A percentile compares a stretch with the other conserved stretches of the same genome.
These are phyloP conservation scores for Amblyornis subalaris DNA, from an alignment of 2,113 vertebrate species.

Conservation along the genomic window DNA sequence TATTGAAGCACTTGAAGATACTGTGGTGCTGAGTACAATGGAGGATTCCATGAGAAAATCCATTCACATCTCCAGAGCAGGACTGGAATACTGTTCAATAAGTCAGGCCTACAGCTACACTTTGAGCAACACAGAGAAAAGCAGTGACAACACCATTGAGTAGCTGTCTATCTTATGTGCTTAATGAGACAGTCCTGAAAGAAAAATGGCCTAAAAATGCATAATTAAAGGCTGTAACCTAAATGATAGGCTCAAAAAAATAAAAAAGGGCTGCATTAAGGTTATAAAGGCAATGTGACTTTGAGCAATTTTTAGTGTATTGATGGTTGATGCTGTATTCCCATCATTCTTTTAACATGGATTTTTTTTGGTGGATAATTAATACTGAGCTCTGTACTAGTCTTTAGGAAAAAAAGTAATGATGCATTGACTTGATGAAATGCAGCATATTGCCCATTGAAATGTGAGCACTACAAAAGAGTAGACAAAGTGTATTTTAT, in stretches of 20 bases:
- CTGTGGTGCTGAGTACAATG: neutral
- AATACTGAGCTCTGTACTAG: neutral
- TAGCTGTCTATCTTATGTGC: neutral
- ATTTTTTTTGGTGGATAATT: neutral
- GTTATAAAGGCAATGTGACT: neutral
- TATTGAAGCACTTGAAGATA: neutral
- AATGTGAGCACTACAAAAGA: neutral
- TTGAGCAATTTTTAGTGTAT: neutral
- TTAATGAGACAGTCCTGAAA: neutral
- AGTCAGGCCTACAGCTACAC: neutral
- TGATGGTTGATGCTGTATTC: neutral
- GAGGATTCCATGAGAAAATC: neutral
- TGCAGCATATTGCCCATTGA: neutral
- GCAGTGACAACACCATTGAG: neutral
- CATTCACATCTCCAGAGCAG: neutral
- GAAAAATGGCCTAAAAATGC: neutral
- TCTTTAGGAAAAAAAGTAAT: neutral
- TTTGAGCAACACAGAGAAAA: neutral
- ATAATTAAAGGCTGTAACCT: neutral
- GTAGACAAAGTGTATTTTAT: neutral
- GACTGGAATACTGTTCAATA: neutral
- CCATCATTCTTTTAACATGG: neutral
- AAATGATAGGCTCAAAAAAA: neutral
- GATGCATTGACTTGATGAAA: neutral
- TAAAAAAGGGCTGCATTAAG: neutral